Base-by-base conservation (phyloP, 1,140 invertebrate genomes). In the Oryctes rhinoceros region DNA sequence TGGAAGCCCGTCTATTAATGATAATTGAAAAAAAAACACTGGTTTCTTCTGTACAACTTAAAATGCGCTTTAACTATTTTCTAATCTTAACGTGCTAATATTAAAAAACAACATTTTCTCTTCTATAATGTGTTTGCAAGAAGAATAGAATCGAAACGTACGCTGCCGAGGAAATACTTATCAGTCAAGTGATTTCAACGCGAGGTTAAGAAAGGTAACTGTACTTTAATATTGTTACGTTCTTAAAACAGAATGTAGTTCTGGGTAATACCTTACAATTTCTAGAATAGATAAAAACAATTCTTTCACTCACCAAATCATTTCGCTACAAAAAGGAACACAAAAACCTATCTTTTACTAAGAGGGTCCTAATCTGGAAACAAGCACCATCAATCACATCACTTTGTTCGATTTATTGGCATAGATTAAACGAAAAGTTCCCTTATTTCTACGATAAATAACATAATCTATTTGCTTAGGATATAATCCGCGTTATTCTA, bases 101-200 rank as follows among this genome's bases (percentile, higher is more conserved):
- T 5, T 13, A 53, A 53, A 53, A n/a, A 59, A 59, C 5, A 1
- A 1, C 18, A 15, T 59, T 18, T n/a, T 15, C 4, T 59, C 15
- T 59, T 6, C 13, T 59, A 5, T 59, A 59, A 59, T n/a, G 15
- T 4, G 18, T 13, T 5, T 5, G n/a, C 1, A 53, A 53, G 15
- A 11, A 11, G 13, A 53, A 53, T 3, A 59, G 15, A 59, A 5
- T n/a, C 10, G 53, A 11, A n/a, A 15, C 15, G 18, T 15, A n/a
- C 53, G 53, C 53, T n/a, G 1, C 18, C n/a, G n/a, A n/a, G n/a
- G n/a, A n/a, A n/a, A n/a, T 59, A n/a, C 4, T 11, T 59, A 59
- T 59, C 15, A 59, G 53, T 59, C 53, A n/a, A 59, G 53, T 59
- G 53, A 59, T 59, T 59, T 59, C 53, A 59, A 59, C 53, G 15